Evolutionary conservation across 2,113 vertebrate genomes (phyloP), one percentile per base, ranked within the genome.

Genomic region (Sterrhoptilus dennistouni): DNA sequence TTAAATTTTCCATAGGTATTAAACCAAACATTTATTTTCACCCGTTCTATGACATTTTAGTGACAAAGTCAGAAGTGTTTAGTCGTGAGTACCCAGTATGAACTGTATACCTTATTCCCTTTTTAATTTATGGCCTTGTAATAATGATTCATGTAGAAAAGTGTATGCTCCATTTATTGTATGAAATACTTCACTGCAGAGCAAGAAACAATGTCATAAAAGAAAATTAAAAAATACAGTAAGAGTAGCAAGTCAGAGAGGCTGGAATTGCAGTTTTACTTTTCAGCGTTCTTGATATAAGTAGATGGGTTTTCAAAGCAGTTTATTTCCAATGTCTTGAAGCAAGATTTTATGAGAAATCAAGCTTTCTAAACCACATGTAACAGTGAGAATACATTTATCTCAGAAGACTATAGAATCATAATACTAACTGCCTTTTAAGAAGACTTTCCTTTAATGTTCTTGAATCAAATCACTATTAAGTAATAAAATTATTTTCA

Each of bases 101-200:
- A 90, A 89, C 96, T 95, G 78, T 50, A 36, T 57, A 38, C 60
- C 28, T 47, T 87, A 94, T 90, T 95, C 27, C 12, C 28, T 75
- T 74, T 96, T 97, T 90, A 90, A 93, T 95, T 95, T 72, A 79
- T 83, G 29, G 50, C 22, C 45, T 56, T 94, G 60, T 57, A 87
- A 91, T 87, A 31, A 91, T 71, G 76, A 83, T 45, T 40, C 38
- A 28, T 47, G 45, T 72, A 38, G 72, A 89, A 96, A 96, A 86
- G 24, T 0, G 0, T 36, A 63, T 49, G 45, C 20, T 69, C 57
- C 54, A 84, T 91, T 97, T 59, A 72, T 91, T 83, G 42, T 56
- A 28, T 90, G 3, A 76, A 96, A 84, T 79, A 38, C 8, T 88
- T 93, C 57, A 45, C 42, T 66, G 18, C 52, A 90, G 45, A 42